These are phyloP conservation scores for Trematocara unimaculatum DNA, from an alignment of 2,113 vertebrate species.

Conservation along the genomic window DNA sequence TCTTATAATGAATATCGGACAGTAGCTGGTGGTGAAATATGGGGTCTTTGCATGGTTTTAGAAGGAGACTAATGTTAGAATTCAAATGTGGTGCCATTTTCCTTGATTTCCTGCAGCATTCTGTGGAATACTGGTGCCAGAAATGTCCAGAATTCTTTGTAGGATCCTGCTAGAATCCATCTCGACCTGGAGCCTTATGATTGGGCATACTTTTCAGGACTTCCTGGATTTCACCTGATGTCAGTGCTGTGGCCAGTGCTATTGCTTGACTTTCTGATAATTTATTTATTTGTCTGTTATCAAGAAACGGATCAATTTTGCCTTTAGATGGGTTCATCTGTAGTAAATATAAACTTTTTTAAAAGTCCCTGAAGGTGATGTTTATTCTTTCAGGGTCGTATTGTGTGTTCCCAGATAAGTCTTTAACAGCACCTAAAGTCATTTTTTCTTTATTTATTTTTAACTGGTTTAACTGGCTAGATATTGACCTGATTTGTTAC, in stretches of 20 bases:
- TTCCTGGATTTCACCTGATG: neutral
- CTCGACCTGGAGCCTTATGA: neutral
- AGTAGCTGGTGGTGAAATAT: neutral
- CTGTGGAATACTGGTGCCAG: neutral
- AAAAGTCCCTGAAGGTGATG: neutral
- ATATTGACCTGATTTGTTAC: fast-evolving
- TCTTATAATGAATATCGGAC: neutral
- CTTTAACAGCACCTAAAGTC: neutral
- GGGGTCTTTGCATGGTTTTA: neutral
- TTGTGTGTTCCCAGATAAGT: neutral
- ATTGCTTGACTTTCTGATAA: neutral
- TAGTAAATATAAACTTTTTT: neutral
- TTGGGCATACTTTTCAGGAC: neutral
- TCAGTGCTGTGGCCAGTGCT: neutral
- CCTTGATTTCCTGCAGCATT: neutral
- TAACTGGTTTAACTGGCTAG: neutral
- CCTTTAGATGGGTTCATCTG: neutral
- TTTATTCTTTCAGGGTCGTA: neutral
- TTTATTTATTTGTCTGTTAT: neutral
- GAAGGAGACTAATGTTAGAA: neutral
- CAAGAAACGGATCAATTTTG: neutral
- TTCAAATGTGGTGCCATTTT: neutral
- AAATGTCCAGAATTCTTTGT: neutral
- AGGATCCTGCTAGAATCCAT: neutral
- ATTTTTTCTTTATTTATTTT: neutral